phyloP scores from a whole-genome alignment of 1,140 invertebrate genomes.

The Megathymus violae region DNA sequence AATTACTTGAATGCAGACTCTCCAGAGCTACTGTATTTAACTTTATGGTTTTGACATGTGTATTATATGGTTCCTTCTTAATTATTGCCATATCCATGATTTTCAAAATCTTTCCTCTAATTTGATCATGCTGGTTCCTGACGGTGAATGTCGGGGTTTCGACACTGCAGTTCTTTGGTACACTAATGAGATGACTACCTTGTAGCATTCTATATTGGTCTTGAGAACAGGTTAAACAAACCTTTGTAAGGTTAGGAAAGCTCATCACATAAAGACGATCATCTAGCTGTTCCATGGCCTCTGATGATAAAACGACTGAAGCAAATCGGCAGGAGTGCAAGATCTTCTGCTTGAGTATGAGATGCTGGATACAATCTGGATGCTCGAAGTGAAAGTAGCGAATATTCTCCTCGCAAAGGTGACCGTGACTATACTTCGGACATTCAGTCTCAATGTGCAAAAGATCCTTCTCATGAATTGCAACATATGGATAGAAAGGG shows the following conservation, averaged over 20 bases:
- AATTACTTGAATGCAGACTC: background rate
- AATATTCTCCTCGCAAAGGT: constrained; percentile 33
- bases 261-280: background rate
- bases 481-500: constrained; percentile 6
- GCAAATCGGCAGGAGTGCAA: background rate
- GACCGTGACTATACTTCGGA: constrained; percentile 30
- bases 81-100: background rate
- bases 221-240: background rate
- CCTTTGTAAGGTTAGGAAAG: background rate
- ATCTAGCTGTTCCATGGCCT: background rate
- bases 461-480: constrained; percentile 12
- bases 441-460: constrained; percentile 42
- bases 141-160: background rate
- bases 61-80: background rate
- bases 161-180: background rate
- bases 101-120: background rate
- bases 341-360: background rate
- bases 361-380: background rate
- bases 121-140: background rate
- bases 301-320: background rate
- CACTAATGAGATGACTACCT: background rate
- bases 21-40: background rate
- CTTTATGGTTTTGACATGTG: background rate
- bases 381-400: background rate
- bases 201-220: background rate